These are phyloP conservation scores for Bombus impatiens DNA, from an alignment of 1,140 invertebrate genomes.

Conservation along the genomic window DNA sequence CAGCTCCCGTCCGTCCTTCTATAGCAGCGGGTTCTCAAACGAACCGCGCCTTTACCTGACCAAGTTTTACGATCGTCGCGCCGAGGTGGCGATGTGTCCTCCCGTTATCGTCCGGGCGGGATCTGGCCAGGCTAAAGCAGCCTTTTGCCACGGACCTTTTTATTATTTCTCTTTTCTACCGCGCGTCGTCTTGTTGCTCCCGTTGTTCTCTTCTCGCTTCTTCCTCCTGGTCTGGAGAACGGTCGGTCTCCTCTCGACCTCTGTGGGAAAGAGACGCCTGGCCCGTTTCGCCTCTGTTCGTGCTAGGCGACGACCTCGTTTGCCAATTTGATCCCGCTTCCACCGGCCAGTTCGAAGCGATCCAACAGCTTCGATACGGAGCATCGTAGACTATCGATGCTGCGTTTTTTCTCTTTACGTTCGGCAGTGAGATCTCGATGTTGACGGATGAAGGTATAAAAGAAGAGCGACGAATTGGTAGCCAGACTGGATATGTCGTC, in stretches of 20 bases:
- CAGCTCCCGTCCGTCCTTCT: slow-evolving; percentile 74
- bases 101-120: slow-evolving; percentile 79
- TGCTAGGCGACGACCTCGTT: slow-evolving; percentile 44
- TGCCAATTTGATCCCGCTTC: slow-evolving; percentile 33
- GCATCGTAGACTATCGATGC: too few species aligned
- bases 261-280: slow-evolving; percentile 36
- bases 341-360: not conserved
- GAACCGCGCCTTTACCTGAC: slow-evolving; percentile 80
- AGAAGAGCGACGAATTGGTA: not conserved
- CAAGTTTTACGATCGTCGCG: slow-evolving; percentile 83
- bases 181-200: slow-evolving; percentile 39
- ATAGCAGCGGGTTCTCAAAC: slow-evolving; percentile 74
- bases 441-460: not conserved
- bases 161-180: slow-evolving; percentile 64
- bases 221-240: slow-evolving; percentile 18
- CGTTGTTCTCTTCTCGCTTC: slow-evolving; percentile 45
- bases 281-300: not conserved
- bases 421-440: not conserved
- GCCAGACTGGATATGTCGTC: too few species aligned
- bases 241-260: not conserved
- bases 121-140: slow-evolving; percentile 74
- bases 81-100: slow-evolving; percentile 82
- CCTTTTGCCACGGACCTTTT: slow-evolving; percentile 63
- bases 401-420: too few species aligned
- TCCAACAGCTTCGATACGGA: not conserved